phyloP scores from a whole-genome alignment of 2,797 vertebrate genomes.

The Meriones psammophilus region DNA sequence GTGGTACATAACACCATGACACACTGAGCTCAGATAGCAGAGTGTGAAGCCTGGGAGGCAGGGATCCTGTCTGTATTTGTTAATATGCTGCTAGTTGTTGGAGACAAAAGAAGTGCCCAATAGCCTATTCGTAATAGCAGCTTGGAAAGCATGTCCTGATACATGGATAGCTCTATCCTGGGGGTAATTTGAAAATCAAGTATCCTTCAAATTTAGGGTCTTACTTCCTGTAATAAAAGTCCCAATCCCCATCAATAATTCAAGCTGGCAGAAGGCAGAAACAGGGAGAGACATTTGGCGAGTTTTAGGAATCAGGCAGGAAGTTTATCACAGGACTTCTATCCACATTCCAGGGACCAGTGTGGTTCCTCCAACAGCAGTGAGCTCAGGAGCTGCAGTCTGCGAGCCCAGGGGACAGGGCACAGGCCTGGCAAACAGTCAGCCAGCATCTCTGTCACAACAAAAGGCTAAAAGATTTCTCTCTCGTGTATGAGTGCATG shows the following conservation, averaged over 20 bases:
- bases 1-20: not conserved
- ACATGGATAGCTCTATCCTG: not conserved
- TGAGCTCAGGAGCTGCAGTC: not conserved
- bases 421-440: not conserved
- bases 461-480: not conserved
- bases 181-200: not conserved
- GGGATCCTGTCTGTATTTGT: not conserved
- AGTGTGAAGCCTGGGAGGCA: not conserved
- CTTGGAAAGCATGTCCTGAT: not conserved
- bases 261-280: not conserved
- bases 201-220: not conserved
- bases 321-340: not conserved
- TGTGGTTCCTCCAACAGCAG: not conserved
- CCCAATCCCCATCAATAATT: not conserved
- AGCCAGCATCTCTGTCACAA: not conserved
- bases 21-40: not conserved
- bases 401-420: not conserved
- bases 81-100: not conserved
- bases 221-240: not conserved
- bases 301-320: not conserved
- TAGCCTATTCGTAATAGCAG: not conserved
- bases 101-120: not conserved
- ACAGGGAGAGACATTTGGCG: not conserved
- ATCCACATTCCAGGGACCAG: not conserved
- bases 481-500: not conserved